phyloP scores from a whole-genome alignment of 2,888 invertebrate species.

The Drosophila prolongata region DNA sequence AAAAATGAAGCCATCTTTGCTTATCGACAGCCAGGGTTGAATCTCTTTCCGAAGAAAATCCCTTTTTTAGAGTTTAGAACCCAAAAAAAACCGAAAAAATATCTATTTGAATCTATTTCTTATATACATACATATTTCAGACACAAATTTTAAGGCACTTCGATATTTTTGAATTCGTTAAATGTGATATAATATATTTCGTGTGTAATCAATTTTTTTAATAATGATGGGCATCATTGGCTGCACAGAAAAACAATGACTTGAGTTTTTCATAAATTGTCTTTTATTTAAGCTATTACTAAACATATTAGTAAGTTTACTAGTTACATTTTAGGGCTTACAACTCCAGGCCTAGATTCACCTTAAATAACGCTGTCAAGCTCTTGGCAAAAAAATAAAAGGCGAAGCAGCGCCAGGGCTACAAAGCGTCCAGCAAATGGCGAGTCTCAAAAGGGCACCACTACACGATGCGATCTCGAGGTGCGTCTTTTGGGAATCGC shows the following conservation, averaged over 20 bases:
- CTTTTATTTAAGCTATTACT: slow-evolving; percentile 69
- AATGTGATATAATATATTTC: no score
- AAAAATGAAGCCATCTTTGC: slow-evolving; percentile 14
- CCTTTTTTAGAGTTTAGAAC: background rate
- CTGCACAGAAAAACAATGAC: background rate
- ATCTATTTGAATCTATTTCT: no score
- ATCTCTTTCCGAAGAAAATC: background rate
- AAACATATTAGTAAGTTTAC: slow-evolving; percentile 73
- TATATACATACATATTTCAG: no score
- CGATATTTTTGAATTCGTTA: no score
- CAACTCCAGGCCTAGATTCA: slow-evolving; percentile 51
- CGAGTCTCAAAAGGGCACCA: slow-evolving; percentile 40
- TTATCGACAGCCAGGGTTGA: slow-evolving; percentile 9
- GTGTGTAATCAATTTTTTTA: no score
- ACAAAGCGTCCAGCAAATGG: slow-evolving; percentile 44
- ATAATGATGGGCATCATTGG: background rate
- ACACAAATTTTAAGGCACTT: no score
- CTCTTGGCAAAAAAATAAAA: slow-evolving; percentile 64
- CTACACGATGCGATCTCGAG: background rate
- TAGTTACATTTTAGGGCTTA: slow-evolving; percentile 65
- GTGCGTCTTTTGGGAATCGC: slow-evolving; percentile 40
- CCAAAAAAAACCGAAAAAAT: no score
- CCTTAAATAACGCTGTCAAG: slow-evolving; percentile 37
- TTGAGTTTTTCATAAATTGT: slow-evolving; percentile 37
- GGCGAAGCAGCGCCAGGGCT: no score